Conservation (phyloP, 2,113 vertebrate species). For the Phaethornis superciliosus region DNA sequence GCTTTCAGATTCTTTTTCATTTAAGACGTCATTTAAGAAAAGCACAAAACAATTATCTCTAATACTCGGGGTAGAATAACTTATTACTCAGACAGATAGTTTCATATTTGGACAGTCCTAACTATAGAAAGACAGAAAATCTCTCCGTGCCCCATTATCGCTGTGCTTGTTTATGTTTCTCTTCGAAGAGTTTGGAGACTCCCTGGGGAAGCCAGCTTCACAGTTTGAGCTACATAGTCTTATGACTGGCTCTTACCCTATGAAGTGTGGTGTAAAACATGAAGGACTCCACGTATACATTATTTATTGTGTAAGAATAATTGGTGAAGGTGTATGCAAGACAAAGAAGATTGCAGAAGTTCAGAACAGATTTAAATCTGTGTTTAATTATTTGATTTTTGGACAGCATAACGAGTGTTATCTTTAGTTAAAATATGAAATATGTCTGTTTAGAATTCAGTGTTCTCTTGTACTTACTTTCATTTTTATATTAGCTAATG, state of each 20-base stretch:
- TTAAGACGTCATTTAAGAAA: not conserved
- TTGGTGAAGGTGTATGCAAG: constrained; percentile 16
- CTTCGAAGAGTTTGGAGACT: not conserved
- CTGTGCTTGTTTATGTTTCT: constrained; percentile 18
- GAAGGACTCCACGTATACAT: constrained; percentile 40
- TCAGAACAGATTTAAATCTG: constrained; percentile 28
- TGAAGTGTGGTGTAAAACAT: constrained; percentile 29
- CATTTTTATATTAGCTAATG: constrained; percentile 35
- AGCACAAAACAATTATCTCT: not conserved
- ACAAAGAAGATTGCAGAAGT: constrained; percentile 3
- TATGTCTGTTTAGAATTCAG: not conserved
- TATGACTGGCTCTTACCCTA: constrained; percentile 40
- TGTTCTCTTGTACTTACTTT: constrained; percentile 25
- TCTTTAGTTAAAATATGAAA: not conserved
- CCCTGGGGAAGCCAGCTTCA: constrained; percentile 36
- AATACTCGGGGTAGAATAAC: not conserved
- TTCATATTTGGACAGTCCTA: not conserved
- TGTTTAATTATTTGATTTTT: not conserved
- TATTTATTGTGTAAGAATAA: constrained; percentile 57
- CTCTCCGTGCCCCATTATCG: not conserved
- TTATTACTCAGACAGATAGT: not conserved
- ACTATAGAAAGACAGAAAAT: not conserved
- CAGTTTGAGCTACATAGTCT: constrained; percentile 11
- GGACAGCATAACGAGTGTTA: not conserved
- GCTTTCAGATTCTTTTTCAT: not conserved